These are phyloP conservation scores for Dinomys branickii DNA, from an alignment of 2,113 vertebrate species.

Conservation along the genomic window DNA sequence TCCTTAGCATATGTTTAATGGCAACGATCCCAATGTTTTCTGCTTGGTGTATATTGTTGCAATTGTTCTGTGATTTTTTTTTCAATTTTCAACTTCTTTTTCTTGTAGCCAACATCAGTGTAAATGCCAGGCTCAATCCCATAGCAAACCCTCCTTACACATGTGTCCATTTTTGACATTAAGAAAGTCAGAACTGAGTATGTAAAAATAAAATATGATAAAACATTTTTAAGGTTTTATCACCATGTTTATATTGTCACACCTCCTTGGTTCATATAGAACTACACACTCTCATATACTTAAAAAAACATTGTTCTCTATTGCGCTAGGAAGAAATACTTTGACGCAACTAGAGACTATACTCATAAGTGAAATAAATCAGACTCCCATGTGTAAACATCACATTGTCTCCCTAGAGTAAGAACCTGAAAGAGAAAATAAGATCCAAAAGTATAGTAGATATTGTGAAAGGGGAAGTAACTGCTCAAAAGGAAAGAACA, in stretches of 20 bases:
- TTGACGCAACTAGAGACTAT: not conserved
- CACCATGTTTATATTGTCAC: not conserved
- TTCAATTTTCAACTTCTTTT: slow-evolving; percentile 28
- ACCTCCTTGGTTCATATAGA: not conserved
- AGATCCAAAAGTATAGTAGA: too few relatives aligned
- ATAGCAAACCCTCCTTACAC: not conserved
- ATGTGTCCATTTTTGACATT: not conserved
- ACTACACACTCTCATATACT: not conserved
- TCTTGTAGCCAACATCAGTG: not conserved
- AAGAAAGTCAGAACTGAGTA: not conserved
- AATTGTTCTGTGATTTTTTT: not conserved
- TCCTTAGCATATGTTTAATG: not conserved
- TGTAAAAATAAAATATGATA: not conserved
- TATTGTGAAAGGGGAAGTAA: too few relatives aligned
- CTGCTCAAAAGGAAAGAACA: too few relatives aligned
- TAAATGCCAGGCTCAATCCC: not conserved
- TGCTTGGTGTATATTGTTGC: not conserved
- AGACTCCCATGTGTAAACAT: too few relatives aligned
- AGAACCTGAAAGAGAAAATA: too few relatives aligned
- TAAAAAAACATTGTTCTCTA: not conserved
- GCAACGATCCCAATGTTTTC: not conserved
- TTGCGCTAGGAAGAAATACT: slow-evolving; percentile 13
- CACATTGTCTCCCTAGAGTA: too few relatives aligned
- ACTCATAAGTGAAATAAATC: too few relatives aligned
- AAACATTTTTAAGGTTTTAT: not conserved